Percentiles rank a stretch among this genome's conserved stretches.
These are phyloP conservation scores for Callopanchax toddi DNA, from an alignment of 2,113 vertebrate species.

Conservation along the genomic window DNA sequence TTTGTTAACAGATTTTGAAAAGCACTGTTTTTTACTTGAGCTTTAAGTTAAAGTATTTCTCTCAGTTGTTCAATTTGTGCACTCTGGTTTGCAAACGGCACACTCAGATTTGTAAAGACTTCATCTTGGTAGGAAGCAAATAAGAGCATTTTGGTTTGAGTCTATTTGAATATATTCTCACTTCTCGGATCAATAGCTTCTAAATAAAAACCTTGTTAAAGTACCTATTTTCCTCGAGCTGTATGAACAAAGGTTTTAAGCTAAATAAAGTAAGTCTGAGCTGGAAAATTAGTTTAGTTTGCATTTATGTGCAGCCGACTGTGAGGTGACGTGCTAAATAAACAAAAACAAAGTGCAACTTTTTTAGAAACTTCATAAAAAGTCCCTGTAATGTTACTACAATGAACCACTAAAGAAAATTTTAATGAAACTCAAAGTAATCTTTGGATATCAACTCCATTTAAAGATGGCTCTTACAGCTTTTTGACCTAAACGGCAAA, in stretches of 20 bases:
- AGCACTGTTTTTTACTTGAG: too few species aligned
- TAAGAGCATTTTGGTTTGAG: not conserved
- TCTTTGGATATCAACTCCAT: too few species aligned
- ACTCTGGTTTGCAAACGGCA: not conserved
- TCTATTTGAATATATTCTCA: not conserved
- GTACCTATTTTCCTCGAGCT: not conserved
- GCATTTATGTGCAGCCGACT: not conserved
- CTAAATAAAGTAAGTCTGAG: not conserved
- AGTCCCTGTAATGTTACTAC: too few species aligned
- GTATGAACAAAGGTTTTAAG: not conserved
- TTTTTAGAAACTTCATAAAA: too few species aligned
- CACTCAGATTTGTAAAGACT: not conserved
- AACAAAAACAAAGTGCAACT: too few species aligned
- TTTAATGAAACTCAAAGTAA: too few species aligned
- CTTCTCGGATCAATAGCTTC: not conserved
- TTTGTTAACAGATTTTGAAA: constrained; percentile 18
- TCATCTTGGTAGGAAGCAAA: not conserved
- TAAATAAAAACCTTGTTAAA: not conserved
- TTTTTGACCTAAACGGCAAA: too few species aligned
- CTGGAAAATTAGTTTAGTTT: not conserved
- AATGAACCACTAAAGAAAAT: too few species aligned
- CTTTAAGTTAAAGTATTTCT: not conserved
- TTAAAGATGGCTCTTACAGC: too few species aligned
- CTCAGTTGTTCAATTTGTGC: not conserved
- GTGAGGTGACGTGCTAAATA: not conserved